Conservation (phyloP, 2,113 vertebrate genomes). For the Copsychus sechellarum region DNA sequence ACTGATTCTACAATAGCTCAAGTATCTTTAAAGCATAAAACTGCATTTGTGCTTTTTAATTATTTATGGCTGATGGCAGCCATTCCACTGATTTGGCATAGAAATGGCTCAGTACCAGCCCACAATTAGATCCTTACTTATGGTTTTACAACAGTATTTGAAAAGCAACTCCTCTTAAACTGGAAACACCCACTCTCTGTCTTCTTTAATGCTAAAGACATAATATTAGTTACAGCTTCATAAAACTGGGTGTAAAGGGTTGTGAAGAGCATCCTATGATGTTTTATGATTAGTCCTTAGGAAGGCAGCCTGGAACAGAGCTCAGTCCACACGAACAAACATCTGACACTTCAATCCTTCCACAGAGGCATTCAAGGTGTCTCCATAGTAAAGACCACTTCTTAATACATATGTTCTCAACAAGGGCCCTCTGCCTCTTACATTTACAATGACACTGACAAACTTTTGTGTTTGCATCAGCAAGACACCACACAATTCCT, state of each 20-base stretch:
- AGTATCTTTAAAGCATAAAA: neutral
- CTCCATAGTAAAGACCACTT: neutral
- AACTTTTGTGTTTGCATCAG: neutral
- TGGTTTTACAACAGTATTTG: neutral
- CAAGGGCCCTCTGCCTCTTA: neutral
- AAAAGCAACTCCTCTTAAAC: neutral
- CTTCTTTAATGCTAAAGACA: neutral
- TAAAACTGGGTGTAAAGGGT: neutral
- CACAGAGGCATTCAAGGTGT: neutral
- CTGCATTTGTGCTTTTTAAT: neutral
- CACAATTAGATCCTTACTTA: neutral
- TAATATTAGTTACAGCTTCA: neutral
- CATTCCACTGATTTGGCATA: neutral
- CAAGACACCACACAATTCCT: neutral
- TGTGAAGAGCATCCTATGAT: neutral
- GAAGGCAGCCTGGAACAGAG: neutral
- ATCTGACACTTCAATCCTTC: neutral
- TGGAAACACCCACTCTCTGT: neutral
- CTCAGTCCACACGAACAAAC: neutral
- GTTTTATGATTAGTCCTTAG: neutral
- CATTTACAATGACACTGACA: neutral
- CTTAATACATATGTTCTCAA: rapidly evolving
- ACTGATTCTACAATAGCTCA: neutral
- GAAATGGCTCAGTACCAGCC: neutral
- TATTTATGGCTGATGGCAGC: neutral